Conservation (phyloP, 2,888 invertebrate genomes). For the Laspeyria flexula region DNA sequence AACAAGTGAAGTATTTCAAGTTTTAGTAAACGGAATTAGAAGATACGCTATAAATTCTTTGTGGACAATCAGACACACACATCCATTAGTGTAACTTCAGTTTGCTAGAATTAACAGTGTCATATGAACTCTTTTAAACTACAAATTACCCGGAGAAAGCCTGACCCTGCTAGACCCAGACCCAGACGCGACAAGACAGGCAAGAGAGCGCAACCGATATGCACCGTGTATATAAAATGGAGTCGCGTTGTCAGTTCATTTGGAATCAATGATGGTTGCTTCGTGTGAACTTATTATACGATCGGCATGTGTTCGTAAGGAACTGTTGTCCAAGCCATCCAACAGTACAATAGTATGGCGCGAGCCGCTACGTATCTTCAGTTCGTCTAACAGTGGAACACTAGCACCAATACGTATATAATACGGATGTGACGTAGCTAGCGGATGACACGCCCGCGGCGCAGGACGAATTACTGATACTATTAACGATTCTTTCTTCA, state of each 20-base stretch:
- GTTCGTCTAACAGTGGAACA: slow-evolving; percentile 28
- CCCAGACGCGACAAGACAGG: not conserved
- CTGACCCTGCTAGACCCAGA: no score
- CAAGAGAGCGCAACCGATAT: no score
- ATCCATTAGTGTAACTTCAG: no score
- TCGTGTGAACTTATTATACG: not conserved
- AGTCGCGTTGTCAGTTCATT: no score
- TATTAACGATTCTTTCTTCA: slow-evolving; percentile 61
- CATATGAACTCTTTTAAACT: no score
- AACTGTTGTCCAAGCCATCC: slow-evolving; percentile 15
- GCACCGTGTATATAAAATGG: no score
- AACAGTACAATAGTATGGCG: slow-evolving; percentile 23
- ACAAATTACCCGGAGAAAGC: no score
- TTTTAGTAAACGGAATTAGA: no score
- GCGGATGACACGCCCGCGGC: slow-evolving; percentile 38
- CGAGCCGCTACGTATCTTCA: slow-evolving; percentile 51
- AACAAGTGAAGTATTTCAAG: no score
- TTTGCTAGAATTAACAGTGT: no score
- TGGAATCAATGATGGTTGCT: not conserved
- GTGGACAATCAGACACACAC: no score
- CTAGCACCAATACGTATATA: slow-evolving; percentile 60
- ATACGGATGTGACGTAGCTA: slow-evolving; percentile 41
- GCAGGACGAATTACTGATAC: slow-evolving; percentile 69
- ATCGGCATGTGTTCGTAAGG: not conserved
- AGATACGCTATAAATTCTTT: no score